phyloP scores from a whole-genome alignment of 2,797 vertebrate species.

The Anolis apletophallus region DNA sequence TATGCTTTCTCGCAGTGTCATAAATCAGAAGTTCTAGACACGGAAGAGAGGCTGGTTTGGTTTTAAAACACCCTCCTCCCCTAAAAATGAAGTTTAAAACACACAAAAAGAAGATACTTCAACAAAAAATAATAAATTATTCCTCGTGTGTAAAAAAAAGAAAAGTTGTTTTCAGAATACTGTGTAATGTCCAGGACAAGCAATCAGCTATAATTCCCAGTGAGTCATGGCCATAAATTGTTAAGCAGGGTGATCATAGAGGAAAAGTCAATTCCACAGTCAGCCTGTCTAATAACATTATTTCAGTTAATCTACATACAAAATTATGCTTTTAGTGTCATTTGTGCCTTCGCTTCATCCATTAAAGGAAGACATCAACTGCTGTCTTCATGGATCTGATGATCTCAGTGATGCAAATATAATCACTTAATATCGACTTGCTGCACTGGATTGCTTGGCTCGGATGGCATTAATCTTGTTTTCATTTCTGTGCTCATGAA shows the following conservation, averaged over 20 bases:
- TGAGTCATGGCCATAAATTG: not conserved
- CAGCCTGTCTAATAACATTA: slow-evolving; percentile 20
- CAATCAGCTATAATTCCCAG: not conserved
- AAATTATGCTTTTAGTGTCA: rapidly evolving
- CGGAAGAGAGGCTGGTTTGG: not conserved
- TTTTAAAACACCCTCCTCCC: not conserved
- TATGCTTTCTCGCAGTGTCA: not conserved
- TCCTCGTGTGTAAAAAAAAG: not conserved
- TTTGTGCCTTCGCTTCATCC: not conserved
- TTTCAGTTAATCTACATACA: slow-evolving; percentile 7
- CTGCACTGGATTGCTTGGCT: not conserved
- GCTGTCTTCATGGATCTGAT: not conserved
- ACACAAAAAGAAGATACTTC: not conserved
- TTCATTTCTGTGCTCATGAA: slow-evolving; percentile 47
- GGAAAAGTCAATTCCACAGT: rapidly evolving
- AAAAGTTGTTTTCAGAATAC: not conserved
- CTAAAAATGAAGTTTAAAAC: not conserved
- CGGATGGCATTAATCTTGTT: slow-evolving; percentile 44
- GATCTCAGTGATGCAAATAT: not conserved
- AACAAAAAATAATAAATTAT: slow-evolving; percentile 1
- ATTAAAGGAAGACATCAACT: not conserved
- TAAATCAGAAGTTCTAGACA: not conserved
- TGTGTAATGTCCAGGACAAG: not conserved
- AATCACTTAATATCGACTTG: rapidly evolving
- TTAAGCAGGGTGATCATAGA: not conserved